Base-by-base conservation (phyloP, 2,888 invertebrate species). In the Drosophila merina region DNA sequence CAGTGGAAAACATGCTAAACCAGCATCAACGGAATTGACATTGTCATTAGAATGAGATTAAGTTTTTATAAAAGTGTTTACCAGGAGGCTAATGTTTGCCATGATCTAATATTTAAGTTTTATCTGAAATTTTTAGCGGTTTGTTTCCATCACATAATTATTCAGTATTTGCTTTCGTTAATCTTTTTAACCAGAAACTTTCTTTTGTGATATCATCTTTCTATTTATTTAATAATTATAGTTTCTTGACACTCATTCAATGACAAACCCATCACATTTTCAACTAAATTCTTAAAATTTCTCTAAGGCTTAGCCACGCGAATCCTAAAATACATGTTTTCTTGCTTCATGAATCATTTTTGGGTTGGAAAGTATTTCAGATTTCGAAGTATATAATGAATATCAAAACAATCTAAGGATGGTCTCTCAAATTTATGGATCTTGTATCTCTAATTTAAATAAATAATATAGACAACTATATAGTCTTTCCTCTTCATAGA, bases 1-100 rank as follows among this genome's bases (percentile, higher is more conserved):
- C 20, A 63, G 20, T 49, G 9, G 28, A 36, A 33, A 4, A 33
- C n/a, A 36, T 62, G 25, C 33, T 50, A 30, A 8, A 50, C 44
- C 12, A 14, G 44, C 63, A 51, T 51, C 50, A n/a, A 10, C 45
- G 20, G 25, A 45, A 63, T 64, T 64, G 44, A 63, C 63, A 31
- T 20, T 31, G 63, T 30, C 50, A 38, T 64, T 51, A 38, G 1
- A 36, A 0, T 6, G 30, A 5, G 14, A 25, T 51, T 63, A 63
- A 31, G 50, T 48, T 64, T 52, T 47, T 10, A 40, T 12, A 40
- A 52, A 47, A 38, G 26, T 52, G 31, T 54, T 54, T 52, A 64
- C 52, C 8, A 2, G 36, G 31, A 47, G 33, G 38, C 12, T 63
- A 63, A 7, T 63, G 63, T 62, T 50, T 62, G 33, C 49, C 2